phyloP scores from a whole-genome alignment of 2,113 vertebrate genomes.

The Oophaga pumilio region DNA sequence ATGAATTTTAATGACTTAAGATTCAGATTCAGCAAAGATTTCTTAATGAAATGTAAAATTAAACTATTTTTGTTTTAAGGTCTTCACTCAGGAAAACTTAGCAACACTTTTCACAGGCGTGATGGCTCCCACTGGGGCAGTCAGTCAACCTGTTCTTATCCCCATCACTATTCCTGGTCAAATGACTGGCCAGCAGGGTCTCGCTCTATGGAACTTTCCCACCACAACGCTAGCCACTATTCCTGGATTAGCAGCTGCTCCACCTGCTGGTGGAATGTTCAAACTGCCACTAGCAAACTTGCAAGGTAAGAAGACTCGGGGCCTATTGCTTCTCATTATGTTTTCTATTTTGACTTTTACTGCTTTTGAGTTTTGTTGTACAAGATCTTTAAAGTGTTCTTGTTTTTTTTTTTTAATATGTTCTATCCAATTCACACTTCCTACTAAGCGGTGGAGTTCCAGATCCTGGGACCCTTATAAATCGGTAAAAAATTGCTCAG shows the following conservation, averaged over 20 bases:
- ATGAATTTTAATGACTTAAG: neutral
- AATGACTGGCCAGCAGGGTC: slow-evolving; percentile 88
- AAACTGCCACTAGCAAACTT: slow-evolving; percentile 89
- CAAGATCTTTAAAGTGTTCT: too few species aligned
- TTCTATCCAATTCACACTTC: too few species aligned
- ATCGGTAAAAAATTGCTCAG: too few species aligned
- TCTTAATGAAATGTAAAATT: neutral
- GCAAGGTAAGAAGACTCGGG: slow-evolving; percentile 78
- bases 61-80: slow-evolving; percentile 70
- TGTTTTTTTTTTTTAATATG: too few species aligned
- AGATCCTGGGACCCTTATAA: too few species aligned
- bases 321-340: neutral
- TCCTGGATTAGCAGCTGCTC: slow-evolving; percentile 83
- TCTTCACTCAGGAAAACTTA: slow-evolving; percentile 96
- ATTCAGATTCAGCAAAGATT: neutral
- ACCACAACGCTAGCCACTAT: slow-evolving; percentile 89
- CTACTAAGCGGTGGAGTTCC: too few species aligned
- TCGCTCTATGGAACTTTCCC: slow-evolving; percentile 93
- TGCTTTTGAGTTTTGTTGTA: too few species aligned
- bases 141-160: slow-evolving; percentile 95
- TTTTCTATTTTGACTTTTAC: too few species aligned
- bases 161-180: slow-evolving; percentile 93
- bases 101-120: slow-evolving; percentile 94
- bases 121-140: slow-evolving; percentile 91
- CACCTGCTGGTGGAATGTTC: slow-evolving; percentile 83